A percentile compares a stretch with the other conserved stretches of the same genome.
Conservation (phyloP, 2,113 vertebrate genomes). For the Rhinoderma darwinii region DNA sequence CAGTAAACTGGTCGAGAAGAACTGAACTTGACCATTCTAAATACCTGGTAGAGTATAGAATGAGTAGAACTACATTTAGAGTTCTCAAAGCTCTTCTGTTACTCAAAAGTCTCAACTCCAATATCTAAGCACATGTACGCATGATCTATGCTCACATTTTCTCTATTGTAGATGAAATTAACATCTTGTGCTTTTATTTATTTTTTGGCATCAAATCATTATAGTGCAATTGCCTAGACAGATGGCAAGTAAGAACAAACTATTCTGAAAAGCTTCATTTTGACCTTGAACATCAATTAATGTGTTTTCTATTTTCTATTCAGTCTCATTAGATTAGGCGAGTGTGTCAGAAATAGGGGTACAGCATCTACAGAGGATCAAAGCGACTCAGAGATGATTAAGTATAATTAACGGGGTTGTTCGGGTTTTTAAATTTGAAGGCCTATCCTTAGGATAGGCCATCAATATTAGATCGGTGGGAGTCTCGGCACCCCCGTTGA, state of each 20-base stretch:
- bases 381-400: neutral
- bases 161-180: neutral
- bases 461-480: too few relatives aligned
- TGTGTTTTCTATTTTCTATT: slow-evolving; percentile 31
- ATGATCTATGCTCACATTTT: neutral
- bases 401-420: neutral
- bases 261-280: slow-evolving; percentile 13
- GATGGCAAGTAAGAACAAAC: slow-evolving; percentile 34
- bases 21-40: too few relatives aligned
- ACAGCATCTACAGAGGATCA: neutral
- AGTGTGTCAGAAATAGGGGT: slow-evolving; percentile 4
- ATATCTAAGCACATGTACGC: neutral
- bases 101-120: neutral
- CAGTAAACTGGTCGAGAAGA: too few relatives aligned
- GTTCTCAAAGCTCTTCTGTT: neutral
- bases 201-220: slow-evolving; percentile 12
- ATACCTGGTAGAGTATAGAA: neutral
- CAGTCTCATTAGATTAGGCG: neutral
- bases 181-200: slow-evolving; percentile 29
- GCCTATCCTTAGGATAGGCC: too few relatives aligned
- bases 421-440: too few relatives aligned
- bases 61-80: neutral
- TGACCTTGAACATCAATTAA: slow-evolving; percentile 38
- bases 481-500: too few relatives aligned
- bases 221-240: slow-evolving; percentile 27